These are phyloP conservation scores for Gavia stellata DNA, from an alignment of 2,113 vertebrate genomes.

Conservation along the genomic window DNA sequence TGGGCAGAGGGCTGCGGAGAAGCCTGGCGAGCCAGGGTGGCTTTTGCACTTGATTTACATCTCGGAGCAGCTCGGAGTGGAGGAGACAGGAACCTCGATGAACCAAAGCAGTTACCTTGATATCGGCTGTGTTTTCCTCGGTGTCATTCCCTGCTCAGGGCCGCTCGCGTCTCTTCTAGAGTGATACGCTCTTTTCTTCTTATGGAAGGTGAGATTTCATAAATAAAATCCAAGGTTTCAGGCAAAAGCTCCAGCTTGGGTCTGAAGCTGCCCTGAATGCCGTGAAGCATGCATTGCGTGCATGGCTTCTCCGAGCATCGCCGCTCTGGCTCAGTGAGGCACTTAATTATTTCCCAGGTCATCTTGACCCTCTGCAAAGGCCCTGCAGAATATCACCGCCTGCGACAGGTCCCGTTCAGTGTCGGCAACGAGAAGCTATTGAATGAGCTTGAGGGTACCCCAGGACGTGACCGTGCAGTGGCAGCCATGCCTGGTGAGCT, in stretches of 20 bases:
- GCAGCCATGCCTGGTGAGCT: background rate
- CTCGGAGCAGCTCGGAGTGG: background rate
- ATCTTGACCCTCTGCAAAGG: background rate
- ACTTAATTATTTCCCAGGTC: background rate
- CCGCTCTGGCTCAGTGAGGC: fast-evolving
- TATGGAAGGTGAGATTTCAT: background rate
- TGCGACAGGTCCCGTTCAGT: background rate
- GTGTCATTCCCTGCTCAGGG: background rate
- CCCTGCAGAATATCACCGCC: background rate
- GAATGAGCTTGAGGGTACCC: background rate
- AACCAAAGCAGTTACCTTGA: background rate
- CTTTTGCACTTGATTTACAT: constrained; percentile 10
- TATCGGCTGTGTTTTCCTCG: background rate
- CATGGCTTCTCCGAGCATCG: fast-evolving
- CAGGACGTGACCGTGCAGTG: fast-evolving
- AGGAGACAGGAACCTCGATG: background rate
- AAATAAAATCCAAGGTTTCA: background rate
- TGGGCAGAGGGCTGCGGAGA: constrained; percentile 24
- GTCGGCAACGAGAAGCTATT: fast-evolving
- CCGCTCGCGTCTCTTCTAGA: background rate
- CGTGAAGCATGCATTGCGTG: fast-evolving
- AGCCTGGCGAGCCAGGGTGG: background rate
- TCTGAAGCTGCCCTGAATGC: background rate
- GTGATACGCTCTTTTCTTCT: background rate
- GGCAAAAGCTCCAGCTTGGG: background rate